Evolutionary conservation across 2,888 invertebrate species (phyloP), one percentile per base, ranked within the genome.

Genomic region (Netelia inedita): DNA sequence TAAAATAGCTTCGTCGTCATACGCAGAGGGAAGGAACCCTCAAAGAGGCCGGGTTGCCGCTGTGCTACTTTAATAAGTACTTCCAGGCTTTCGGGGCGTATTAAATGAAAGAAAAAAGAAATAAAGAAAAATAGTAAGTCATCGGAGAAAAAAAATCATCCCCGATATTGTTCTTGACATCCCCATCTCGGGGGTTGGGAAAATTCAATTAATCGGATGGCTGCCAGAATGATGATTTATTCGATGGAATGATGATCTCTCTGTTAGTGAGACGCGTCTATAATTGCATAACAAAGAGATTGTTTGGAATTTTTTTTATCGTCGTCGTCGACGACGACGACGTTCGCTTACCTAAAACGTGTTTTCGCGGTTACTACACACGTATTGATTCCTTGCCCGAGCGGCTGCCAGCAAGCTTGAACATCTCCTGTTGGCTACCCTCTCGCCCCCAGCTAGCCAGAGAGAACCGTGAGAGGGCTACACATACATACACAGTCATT

Each of bases 331-430:
- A 71, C 35, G n/a, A 43, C 16, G 23, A 71, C 35, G n/a, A 43
- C 41, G 65, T 63, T 61, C 71, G 65, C 19, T 19, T 66, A 71
- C 61, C 69, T 57, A 73, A 57, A 87, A 90, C 83, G 88, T 87
- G 87, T 88, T 88, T 85, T 63, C 85, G 80, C 87, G 88, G 88
- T 89, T 90, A 89, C 88, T 87, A 89, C 19, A 57, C 57, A 19
- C 88, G 88, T 90, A 90, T 90, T 88, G 90, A 90, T 90, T 91
- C 88, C 87, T 86, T 86, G 86, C 85, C 86, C 50, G 86, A 72
- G 81, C 72, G 59, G 82, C 74, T 79, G 68, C 65, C 79, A 11
- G 81, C 81, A 57, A 35, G 41, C 78, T 66, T 75, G 65, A 73
- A 57, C 66, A 23, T 63, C 68, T 59, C 72, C 68, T 65, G 72